These are phyloP conservation scores for Nycticorax nycticorax DNA, from an alignment of 2,113 vertebrate genomes.

Conservation along the genomic window DNA sequence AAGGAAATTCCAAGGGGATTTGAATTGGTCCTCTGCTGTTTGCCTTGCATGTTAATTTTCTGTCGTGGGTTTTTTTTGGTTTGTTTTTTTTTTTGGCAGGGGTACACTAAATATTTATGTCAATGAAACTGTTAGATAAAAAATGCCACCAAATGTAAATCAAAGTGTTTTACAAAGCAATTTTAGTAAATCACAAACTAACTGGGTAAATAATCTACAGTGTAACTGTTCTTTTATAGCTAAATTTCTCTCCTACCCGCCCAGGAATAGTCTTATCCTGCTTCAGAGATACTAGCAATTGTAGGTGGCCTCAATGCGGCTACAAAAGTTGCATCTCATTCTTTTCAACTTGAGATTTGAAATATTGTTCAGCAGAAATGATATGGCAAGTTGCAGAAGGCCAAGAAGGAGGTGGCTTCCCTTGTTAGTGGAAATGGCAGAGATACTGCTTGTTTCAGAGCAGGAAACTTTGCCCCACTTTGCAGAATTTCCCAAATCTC, in stretches of 20 bases:
- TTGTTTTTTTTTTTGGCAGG: neutral
- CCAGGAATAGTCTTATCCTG: neutral
- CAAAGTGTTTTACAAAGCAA: neutral
- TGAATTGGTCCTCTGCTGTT: conserved; percentile 11
- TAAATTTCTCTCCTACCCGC: neutral
- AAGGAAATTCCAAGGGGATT: conserved; percentile 23
- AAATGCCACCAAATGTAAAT: conserved; percentile 27
- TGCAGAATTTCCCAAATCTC: neutral
- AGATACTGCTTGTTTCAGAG: neutral
- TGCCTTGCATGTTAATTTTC: conserved; percentile 16
- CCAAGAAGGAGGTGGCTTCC: neutral
- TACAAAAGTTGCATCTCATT: neutral
- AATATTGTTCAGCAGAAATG: neutral
- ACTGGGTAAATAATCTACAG: neutral
- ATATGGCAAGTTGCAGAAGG: neutral
- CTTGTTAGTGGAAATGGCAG: neutral
- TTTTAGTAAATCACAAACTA: neutral
- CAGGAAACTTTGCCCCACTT: neutral
- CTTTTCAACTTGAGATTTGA: neutral
- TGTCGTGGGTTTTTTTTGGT: neutral
- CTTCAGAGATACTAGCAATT: neutral
- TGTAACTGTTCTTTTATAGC: neutral
- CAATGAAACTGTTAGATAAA: neutral
- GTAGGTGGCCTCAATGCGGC: neutral
- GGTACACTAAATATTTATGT: neutral